phyloP scores from a whole-genome alignment of 2,888 invertebrate genomes.

The Poecilobothrus nobilitatus region DNA sequence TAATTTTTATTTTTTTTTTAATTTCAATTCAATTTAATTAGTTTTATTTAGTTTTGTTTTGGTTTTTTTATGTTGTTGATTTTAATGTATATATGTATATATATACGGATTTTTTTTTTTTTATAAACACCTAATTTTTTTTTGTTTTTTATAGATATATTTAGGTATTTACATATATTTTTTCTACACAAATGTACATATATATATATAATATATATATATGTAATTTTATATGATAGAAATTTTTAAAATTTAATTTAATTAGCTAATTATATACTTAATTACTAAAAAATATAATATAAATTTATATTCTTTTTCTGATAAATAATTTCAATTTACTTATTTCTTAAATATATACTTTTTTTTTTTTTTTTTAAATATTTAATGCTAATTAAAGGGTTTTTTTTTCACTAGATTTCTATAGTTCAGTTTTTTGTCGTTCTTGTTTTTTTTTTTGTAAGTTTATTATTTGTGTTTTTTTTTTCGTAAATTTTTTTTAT shows the following conservation, averaged over 20 bases:
- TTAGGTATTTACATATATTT: too few species aligned
- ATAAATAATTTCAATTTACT: too few species aligned
- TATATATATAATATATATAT: not conserved
- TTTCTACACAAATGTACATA: not conserved
- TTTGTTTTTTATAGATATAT: too few species aligned
- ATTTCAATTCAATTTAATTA: too few species aligned
- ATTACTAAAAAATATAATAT: constrained; percentile 2
- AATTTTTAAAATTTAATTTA: constrained; percentile 1
- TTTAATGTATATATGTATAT: too few species aligned
- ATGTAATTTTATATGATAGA: not conserved
- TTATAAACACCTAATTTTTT: too few species aligned
- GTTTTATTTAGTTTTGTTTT: too few species aligned
- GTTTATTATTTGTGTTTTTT: too few species aligned
- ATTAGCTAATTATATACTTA: not conserved
- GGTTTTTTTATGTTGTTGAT: too few species aligned
- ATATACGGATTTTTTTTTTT: too few species aligned
- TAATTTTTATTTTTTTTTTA: too few species aligned
- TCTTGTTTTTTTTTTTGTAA: too few species aligned
- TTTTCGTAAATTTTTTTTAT: not conserved
- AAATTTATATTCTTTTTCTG: not conserved
- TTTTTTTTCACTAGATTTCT: not conserved
- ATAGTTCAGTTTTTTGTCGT: not conserved
- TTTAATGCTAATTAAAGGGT: not conserved
- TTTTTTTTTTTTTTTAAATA: not conserved
- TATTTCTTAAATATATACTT: not conserved